Evolutionary conservation across 2,113 vertebrate species (phyloP).

Genomic region (Conger conger): DNA sequence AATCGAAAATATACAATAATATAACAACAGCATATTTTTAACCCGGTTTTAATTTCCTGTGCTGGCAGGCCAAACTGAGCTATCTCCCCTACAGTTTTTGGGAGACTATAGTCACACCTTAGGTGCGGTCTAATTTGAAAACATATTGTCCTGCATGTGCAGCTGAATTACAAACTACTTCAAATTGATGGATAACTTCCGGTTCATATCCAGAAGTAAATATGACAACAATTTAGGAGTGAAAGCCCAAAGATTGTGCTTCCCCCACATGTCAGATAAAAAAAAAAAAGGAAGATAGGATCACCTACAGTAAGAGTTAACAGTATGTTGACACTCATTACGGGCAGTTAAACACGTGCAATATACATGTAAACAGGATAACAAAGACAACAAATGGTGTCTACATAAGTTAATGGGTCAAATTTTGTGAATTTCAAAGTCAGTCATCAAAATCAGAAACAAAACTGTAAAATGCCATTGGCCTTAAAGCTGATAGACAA

Average conservation of each 20-base stretch:
- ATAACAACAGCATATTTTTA: not conserved
- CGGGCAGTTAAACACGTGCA: not conserved
- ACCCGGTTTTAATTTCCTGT: not conserved
- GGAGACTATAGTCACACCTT: not conserved
- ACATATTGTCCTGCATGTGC: not conserved
- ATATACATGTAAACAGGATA: not conserved
- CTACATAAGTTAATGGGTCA: not conserved
- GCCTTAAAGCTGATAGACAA: not conserved
- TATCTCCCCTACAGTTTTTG: not conserved
- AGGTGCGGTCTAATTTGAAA: not conserved
- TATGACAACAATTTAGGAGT: not conserved
- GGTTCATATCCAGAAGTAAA: not conserved
- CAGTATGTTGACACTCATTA: not conserved
- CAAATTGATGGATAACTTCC: not conserved
- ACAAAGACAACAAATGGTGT: not conserved
- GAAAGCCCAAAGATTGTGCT: not conserved
- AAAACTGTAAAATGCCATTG: not conserved
- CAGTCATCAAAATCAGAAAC: not conserved
- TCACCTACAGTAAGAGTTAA: not conserved
- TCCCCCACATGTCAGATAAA: not conserved
- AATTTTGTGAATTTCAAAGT: not conserved
- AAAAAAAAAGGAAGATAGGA: not conserved
- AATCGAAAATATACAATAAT: not conserved
- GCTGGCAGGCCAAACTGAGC: not conserved
- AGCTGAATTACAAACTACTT: not conserved